These are phyloP conservation scores for Teleogryllus occipitalis DNA, from an alignment of 1,140 invertebrate species.

Conservation along the genomic window DNA sequence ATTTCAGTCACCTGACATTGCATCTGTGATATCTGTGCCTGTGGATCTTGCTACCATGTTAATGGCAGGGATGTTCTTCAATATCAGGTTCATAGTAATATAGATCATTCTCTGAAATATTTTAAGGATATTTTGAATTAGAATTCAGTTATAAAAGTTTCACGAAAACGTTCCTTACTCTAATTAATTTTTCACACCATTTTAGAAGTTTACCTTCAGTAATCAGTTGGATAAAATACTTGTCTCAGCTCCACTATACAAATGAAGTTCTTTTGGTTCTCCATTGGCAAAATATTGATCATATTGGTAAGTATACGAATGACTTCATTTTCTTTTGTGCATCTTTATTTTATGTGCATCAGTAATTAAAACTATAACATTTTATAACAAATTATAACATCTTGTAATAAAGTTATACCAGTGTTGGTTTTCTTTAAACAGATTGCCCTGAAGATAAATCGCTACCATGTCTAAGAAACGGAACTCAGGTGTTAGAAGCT, in stretches of 20 bases:
- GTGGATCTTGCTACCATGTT: slow-evolving; percentile 28
- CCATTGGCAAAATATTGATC: slow-evolving; percentile 38
- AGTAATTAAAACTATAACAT: not conserved
- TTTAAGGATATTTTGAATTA: not conserved
- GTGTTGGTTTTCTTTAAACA: not conserved
- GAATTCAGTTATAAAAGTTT: not conserved
- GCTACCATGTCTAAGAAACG: not conserved
- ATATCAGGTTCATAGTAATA: slow-evolving; percentile 26
- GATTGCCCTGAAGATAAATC: not conserved
- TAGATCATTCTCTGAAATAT: not conserved
- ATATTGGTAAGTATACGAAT: slow-evolving; percentile 25
- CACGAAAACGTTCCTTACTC: slow-evolving; percentile 20
- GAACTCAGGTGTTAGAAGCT: not conserved
- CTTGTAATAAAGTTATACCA: not conserved
- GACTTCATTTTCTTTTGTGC: not conserved
- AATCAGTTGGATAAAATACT: slow-evolving; percentile 41
- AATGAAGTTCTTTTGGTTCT: slow-evolving; percentile 43
- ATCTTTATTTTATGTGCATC: not conserved
- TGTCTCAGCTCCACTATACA: slow-evolving; percentile 47
- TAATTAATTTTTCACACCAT: not conserved
- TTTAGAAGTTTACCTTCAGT: slow-evolving; percentile 37
- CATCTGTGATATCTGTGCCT: slow-evolving; percentile 26
- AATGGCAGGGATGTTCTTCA: slow-evolving; percentile 30
- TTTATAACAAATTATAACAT: not conserved
- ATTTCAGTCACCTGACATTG: slow-evolving; percentile 30